A percentile compares a stretch with the other conserved stretches of the same genome.
phyloP scores from a whole-genome alignment of 2,113 vertebrate genomes.

The Sander lucioperca region DNA sequence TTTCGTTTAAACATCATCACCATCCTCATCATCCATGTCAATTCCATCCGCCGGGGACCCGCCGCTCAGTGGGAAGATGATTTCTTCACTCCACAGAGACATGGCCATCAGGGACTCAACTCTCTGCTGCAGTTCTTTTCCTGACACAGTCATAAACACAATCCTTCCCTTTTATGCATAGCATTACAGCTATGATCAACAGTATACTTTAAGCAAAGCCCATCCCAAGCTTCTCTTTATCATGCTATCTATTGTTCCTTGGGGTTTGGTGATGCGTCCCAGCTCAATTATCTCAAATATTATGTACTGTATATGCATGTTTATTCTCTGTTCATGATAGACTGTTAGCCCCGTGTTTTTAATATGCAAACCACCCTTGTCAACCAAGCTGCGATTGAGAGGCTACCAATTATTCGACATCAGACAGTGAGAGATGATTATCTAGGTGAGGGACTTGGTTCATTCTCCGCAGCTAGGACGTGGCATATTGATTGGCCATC shows the following conservation, averaged over 20 bases:
- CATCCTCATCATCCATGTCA: conserved; percentile 83
- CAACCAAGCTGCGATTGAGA: conserved; percentile 84
- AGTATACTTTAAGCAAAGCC: conserved; percentile 59
- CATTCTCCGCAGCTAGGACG: conserved; percentile 81
- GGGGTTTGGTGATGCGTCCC: conserved; percentile 66
- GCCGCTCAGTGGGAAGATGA: conserved; percentile 75
- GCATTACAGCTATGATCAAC: conserved; percentile 62
- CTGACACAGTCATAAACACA: conserved; percentile 76
- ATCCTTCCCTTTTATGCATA: conserved; percentile 66
- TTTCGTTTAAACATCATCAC: conserved; percentile 77
- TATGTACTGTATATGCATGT: conserved; percentile 73
- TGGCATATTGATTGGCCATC: conserved; percentile 88
- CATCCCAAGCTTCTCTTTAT: conserved; percentile 66
- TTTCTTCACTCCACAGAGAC: conserved; percentile 77
- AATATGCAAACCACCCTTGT: conserved; percentile 85
- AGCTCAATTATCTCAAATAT: conserved; percentile 79
- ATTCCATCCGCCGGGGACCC: conserved; percentile 68
- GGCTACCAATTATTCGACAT: conserved; percentile 84
- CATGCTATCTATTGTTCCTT: conserved; percentile 63
- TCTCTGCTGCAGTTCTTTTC: conserved; percentile 68
- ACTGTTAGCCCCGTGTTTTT: conserved; percentile 70
- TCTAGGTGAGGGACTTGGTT: conserved; percentile 84
- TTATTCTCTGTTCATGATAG: conserved; percentile 70
- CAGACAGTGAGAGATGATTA: conserved; percentile 85
- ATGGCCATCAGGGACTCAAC: conserved; percentile 77